Base-by-base conservation (phyloP, 2,113 vertebrate species). In the Nansenia antarctica region DNA sequence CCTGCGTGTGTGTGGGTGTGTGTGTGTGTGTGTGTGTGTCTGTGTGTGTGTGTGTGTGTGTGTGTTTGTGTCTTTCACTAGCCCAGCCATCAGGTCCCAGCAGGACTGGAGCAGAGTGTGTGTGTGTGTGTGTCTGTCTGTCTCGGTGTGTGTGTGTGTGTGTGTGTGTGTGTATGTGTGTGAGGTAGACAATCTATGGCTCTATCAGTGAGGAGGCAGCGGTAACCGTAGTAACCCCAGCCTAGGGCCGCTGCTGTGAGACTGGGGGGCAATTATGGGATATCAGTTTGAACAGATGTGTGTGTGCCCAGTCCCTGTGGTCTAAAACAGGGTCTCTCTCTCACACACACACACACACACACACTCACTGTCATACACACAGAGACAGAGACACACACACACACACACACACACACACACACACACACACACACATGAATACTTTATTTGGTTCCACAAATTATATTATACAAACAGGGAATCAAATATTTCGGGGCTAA, bases 61-160 rank as follows among this genome's bases (percentile, higher is more conserved):
- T 20, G 35, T 12, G 1, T 22, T 15, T 49, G 45, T 47, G 1
- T 5, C n/a, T 84, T 54, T 84, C 73, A 82, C 70, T 69, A 73
- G 55, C 58, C 32, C 58, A 65, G 24, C 52, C 64, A 34, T 64
- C 61, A 69, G 70, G 54, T 71, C 63, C 39, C 54, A 70, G 54
- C 12, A 67, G 35, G 47, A 73, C 54, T 49, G 71, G 62, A 72
- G 45, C n/a, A 22, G 32, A 53, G 35, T 37, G 35, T 37, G 35
- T 37, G 35, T 37, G 35, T 37, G 35, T 37, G 35, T 22, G 20
- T 53, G 14, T 20, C n/a, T 53, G 49, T 53, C 2, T 53, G 49
- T n/a, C 8, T 20, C 8, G 18, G 7, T 53, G 18, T 53, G 18
- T 29, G 1, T 15, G 55, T 49, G n/a, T 49, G n/a, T 49, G 45